phyloP scores from a whole-genome alignment of 2,888 invertebrate species.

The Drosophila suboccidentalis region DNA sequence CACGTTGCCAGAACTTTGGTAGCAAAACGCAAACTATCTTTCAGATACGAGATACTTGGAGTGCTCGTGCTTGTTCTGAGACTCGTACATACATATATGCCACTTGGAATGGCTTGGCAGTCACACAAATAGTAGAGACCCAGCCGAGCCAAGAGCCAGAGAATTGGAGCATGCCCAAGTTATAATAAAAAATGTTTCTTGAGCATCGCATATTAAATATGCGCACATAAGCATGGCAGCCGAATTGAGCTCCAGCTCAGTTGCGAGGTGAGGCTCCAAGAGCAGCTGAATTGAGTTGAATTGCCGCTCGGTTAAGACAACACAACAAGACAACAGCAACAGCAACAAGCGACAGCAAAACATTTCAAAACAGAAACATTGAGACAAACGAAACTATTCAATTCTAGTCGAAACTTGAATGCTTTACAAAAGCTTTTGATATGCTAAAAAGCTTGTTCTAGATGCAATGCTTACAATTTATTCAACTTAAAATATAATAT shows the following conservation, averaged over 20 bases:
- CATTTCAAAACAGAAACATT: constrained; percentile 51
- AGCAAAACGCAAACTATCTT: constrained; percentile 57
- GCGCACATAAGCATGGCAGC: constrained; percentile 74
- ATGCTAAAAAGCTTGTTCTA: no score
- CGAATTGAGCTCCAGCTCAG: constrained; percentile 5
- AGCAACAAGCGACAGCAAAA: constrained; percentile 31
- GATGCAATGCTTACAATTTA: not conserved
- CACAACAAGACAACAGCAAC: constrained; percentile 8
- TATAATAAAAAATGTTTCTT: constrained; percentile 75
- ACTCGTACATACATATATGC: constrained; percentile 23
- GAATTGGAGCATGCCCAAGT: constrained; percentile 79
- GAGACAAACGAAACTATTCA: constrained; percentile 7
- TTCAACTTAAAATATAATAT: not conserved
- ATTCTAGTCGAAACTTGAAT: constrained; percentile 35
- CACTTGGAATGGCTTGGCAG: constrained; percentile 48
- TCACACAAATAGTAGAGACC: constrained; percentile 38
- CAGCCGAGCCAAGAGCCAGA: constrained; percentile 39
- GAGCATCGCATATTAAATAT: constrained; percentile 73
- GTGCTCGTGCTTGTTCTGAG: constrained; percentile 23
- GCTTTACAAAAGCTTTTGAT: constrained; percentile 33
- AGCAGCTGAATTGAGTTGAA: constrained; percentile 12
- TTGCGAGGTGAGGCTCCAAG: constrained; percentile 1
- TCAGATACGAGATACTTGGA: constrained; percentile 44
- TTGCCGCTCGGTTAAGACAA: constrained; percentile 24
- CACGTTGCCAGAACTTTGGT: constrained; percentile 51